Percentiles rank a stretch among this genome's conserved stretches.
Evolutionary conservation across 2,113 vertebrate genomes (phyloP).

Genomic region (Polyodon spathula): DNA sequence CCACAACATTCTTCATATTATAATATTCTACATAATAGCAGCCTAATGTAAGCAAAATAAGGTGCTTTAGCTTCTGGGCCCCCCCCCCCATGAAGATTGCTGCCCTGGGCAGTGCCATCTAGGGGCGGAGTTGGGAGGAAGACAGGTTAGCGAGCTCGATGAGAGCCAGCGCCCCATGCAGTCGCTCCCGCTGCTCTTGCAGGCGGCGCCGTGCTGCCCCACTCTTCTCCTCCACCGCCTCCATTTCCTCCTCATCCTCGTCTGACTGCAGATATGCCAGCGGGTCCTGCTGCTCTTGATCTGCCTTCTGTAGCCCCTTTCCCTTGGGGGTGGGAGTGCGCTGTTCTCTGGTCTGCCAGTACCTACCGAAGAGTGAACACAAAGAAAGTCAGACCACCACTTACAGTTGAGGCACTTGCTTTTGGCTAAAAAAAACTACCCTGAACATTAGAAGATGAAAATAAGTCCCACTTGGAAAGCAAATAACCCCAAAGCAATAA

Average conservation of each 20-base stretch:
- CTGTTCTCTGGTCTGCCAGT: conserved; percentile 88
- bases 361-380: conserved; percentile 46
- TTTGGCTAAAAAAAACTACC: too few species aligned
- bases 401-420: too few species aligned
- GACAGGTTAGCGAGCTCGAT: conserved; percentile 92
- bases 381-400: fast-evolving
- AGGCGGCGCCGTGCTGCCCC: conserved; percentile 68
- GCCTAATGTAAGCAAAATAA: conserved; percentile 93
- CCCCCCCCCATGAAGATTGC: conserved; percentile 31
- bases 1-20: conserved; percentile 93
- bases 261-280: conserved; percentile 85
- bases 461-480: too few species aligned
- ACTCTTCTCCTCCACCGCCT: conserved; percentile 51
- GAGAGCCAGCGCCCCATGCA: conserved; percentile 86
- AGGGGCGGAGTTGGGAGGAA: conserved; percentile 59
- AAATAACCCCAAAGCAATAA: too few species aligned
- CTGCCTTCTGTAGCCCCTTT: conserved; percentile 67
- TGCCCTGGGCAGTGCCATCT: conserved; percentile 16
- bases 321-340: conserved; percentile 65
- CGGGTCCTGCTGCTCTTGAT: conserved; percentile 94
- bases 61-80: conserved; percentile 98
- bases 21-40: conserved; percentile 92
- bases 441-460: too few species aligned
- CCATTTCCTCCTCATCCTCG: conserved; percentile 58
- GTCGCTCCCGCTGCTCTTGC: conserved; percentile 90